These are phyloP conservation scores for Rousettus leschenaultii DNA, from an alignment of 2,113 vertebrate species.

Conservation along the genomic window DNA sequence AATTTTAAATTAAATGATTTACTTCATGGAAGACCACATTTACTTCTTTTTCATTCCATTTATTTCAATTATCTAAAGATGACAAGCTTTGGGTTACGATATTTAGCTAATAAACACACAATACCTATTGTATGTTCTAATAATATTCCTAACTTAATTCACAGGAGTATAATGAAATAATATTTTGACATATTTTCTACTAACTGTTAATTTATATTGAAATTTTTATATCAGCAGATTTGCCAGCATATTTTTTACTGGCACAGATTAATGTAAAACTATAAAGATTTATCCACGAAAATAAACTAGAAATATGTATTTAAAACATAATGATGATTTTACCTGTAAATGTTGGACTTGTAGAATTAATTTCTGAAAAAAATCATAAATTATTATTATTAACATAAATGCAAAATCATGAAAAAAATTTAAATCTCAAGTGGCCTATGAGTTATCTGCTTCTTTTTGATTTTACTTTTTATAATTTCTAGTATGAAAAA, in stretches of 20 bases:
- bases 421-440: not conserved
- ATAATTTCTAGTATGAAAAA: not conserved
- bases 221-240: not conserved
- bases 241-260: not conserved
- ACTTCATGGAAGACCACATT: not conserved
- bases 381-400: constrained; percentile 33
- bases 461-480: not conserved
- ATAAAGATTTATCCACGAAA: not conserved
- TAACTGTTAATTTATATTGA: not conserved
- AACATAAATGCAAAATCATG: not conserved
- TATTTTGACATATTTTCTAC: constrained; percentile 5
- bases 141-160: not conserved
- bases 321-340: constrained; percentile 18
- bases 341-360: constrained; percentile 62
- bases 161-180: not conserved
- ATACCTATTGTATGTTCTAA: not conserved
- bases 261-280: not conserved
- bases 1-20: constrained; percentile 42
- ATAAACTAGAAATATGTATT: not conserved
- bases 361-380: constrained; percentile 57
- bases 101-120: not conserved
- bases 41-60: not conserved
- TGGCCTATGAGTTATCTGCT: not conserved
- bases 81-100: not conserved
- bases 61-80: not conserved